A percentile compares a stretch with the other conserved stretches of the same genome.
phyloP scores from a whole-genome alignment of 2,888 invertebrate genomes.

The Amblyjoppa fuscipennis region DNA sequence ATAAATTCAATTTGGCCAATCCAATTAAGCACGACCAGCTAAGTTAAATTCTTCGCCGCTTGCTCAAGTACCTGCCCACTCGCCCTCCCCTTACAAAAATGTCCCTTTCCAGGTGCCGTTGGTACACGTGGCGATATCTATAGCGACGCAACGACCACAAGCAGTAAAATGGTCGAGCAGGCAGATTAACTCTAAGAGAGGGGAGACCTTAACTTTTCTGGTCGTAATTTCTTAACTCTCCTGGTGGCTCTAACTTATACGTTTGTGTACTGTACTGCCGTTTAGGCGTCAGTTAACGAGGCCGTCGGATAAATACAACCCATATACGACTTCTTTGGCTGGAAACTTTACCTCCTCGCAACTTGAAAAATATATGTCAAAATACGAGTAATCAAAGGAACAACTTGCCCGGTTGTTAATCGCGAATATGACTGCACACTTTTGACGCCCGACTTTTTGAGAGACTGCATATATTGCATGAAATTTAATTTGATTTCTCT shows the following conservation, averaged over 20 bases:
- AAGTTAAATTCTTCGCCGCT: background rate
- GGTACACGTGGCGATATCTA: background rate
- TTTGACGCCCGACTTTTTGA: background rate
- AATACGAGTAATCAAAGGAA: background rate
- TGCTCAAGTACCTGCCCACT: background rate
- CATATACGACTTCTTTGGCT: background rate
- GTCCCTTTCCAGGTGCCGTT: background rate
- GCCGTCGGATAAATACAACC: background rate
- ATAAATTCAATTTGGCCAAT: background rate
- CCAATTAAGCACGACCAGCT: background rate
- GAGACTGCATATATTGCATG: background rate
- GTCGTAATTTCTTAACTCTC: background rate
- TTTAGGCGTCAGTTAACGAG: background rate
- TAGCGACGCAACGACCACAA: background rate
- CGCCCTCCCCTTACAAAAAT: background rate
- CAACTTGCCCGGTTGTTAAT: background rate
- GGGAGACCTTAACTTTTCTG: background rate
- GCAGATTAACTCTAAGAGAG: background rate
- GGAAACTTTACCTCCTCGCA: background rate
- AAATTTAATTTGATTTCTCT: slow-evolving; percentile 42
- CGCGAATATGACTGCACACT: background rate
- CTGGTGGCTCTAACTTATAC: background rate
- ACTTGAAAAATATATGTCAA: background rate
- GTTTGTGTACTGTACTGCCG: background rate
- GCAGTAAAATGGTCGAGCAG: background rate